These are phyloP conservation scores for Augochlorella aurata DNA, from an alignment of 2,888 invertebrate species.

Conservation along the genomic window DNA sequence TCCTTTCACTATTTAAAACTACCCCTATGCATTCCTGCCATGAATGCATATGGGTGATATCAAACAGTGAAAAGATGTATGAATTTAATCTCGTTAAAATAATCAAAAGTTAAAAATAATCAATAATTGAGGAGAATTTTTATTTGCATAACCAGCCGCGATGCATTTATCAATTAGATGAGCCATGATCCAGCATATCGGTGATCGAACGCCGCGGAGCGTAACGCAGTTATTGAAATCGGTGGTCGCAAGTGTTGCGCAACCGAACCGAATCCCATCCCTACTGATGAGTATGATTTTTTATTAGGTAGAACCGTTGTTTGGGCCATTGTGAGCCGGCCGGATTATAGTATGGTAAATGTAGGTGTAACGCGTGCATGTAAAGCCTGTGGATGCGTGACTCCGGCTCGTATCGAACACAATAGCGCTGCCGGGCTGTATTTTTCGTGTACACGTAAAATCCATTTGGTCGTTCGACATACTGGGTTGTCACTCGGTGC, in stretches of 20 bases:
- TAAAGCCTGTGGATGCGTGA: conserved; percentile 59
- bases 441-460: conserved; percentile 73
- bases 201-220: no score
- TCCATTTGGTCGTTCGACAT: conserved; percentile 72
- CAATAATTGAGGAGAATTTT: no score
- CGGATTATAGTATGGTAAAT: conserved; percentile 58
- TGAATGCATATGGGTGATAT: no score
- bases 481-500: conserved; percentile 69
- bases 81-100: no score
- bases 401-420: conserved; percentile 61
- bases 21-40: no score
- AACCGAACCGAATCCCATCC: not conserved
- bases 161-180: no score
- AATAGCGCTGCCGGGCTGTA: conserved; percentile 59
- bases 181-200: no score
- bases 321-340: not conserved
- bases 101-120: no score
- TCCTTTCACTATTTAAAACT: no score
- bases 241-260: no score
- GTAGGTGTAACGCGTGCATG: conserved; percentile 61
- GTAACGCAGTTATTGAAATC: not conserved
- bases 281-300: not conserved
- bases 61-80: no score
- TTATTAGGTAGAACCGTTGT: conserved; percentile 1
- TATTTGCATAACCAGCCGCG: no score